Base-by-base conservation (phyloP, 2,113 vertebrate species). In the Lathamus discolor region DNA sequence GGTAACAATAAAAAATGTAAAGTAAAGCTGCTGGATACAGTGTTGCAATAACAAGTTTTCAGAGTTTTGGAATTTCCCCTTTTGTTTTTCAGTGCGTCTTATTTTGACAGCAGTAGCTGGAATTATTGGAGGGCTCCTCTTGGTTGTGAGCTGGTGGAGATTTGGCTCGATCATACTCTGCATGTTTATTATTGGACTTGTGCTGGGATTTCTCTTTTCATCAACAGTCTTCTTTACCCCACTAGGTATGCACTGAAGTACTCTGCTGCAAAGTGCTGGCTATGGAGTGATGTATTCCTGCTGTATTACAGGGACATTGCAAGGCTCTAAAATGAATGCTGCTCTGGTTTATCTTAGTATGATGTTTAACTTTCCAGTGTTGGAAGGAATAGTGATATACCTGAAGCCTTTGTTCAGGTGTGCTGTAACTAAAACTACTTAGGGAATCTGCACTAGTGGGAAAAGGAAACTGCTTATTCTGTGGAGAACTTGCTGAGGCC, bases 101-200 rank as follows among this genome's bases (percentile, higher is more conserved):
- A 90, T 95, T 24, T 76, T 99, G 96, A 98, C 99, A 0, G 98
- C 98, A 3, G n/a, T 98, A 27, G 93, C 98, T 10, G 99, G 99
- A 28, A 83, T 98, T 23, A 12, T 97, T 11, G 98, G 99, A 24
- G 99, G 99, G 0, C 93, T 99, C 61, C 33, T 98, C 86, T 85
- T 99, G 96, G 98, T 99, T 54, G 98, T 98, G 81, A 97, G 95
- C n/a, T 99, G 99, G 99, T 99, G 99, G 99, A 97, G 98, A 46
- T 99, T 98, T 27, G 99, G 99, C 6, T 98, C 98, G 6, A 98
- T 99, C 77, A 70, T 98, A 54, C 91, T 98, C 7, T 99, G 98
- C 37, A 94, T 99, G 73, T 66, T 98, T 54, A 96, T 98, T 72
- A 97, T 99, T 2, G 99, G 99, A 28, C 96, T 99, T 12, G 98